Base-by-base conservation (phyloP, 1,140 invertebrate genomes). In the Bombyx mori region DNA sequence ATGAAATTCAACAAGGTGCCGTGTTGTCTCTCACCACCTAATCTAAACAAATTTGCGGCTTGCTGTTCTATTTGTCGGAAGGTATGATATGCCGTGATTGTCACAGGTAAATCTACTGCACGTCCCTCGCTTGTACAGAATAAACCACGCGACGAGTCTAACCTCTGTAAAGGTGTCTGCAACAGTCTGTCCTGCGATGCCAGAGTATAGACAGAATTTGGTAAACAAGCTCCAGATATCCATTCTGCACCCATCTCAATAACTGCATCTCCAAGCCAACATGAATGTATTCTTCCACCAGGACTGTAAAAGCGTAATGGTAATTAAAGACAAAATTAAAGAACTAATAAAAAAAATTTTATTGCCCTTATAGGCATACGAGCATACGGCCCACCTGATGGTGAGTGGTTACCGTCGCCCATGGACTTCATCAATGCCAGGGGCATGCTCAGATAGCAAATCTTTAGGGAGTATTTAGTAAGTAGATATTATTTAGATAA, bases 231-330 rank as follows among this genome's bases (percentile, higher is more conserved):
- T 42, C 92, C 89, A 65, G 71, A 75, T 61, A 93, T 92, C 88
- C 89, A 91, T 51, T 90, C 89, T 1, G 92, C 92, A 0, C 93
- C 93, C 88, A 94, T 89, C 81, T 95, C 93, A 8, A 92, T 91
- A 6, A 92, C 90, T 0, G 91, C 89, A 60, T 94, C 93, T 42
- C 92, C 92, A 26, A 94, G 82, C 89, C 91, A 92, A 67, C 92
- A 92, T 0, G 93, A 93, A 76, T 93, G 92, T 18, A 94, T 92
- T 61, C 93, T 86, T 54, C 93, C 93, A 44, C 93, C 93, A n/a
- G 83, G 83, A 58, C 83, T 86, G 67, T 1, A 35, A 35, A 77
- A 79, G 55, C 45, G 8, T 44, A 26, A 12, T 22, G 8, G 26
- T 51, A 26, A 51, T 1, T n/a, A 4, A 51, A n/a, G 10, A 54